Base-by-base conservation (phyloP, 2,113 vertebrate species). In the Otus sunia region DNA sequence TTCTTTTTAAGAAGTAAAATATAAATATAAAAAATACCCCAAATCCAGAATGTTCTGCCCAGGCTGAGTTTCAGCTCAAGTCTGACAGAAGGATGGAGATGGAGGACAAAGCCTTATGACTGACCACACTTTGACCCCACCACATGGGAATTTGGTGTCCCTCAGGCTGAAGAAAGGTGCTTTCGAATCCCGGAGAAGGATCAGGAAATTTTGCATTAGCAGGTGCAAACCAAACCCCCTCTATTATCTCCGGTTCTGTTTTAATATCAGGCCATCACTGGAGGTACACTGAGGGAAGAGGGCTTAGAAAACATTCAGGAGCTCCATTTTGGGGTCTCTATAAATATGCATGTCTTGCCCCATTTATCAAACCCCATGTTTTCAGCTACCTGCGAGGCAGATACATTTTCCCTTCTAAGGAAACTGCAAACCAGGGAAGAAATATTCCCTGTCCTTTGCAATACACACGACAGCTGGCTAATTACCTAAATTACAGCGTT, bases 401-500 rank as follows among this genome's bases (percentile, higher is more conserved):
- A 94, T 15, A 11, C 19, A 15, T 89, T 68, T 68, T 60, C 56
- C 56, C 15, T 75, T 47, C 68, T 39, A 72, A 71, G 49, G n/a
- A 55, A 91, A 59, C n/a, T 18, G 39, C 76, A 94, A 43, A 64
- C 22, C 88, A 88, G 34, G 69, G 29, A 89, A 89, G 89, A 91
- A 94, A 96, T 75, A 92, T 15, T 89, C 94, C 78, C 80, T 52
- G 81, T 71, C 95, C 94, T 74, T 92, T 81, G 39, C 73, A 63
- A 55, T 23, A 17, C 41, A 75, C 59, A 67, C 18, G 11, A 87
- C 94, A 95, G 94, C 80, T 95, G 91, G 91, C 77, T 96, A 91
- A 95, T 96, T 95, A 91, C 91, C 62, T 78, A 95, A 89, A 94
- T 96, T 78, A 96, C 3, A 94, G 87, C 84, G 96, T 80, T 81